Percentiles rank a stretch among this genome's conserved stretches.
These are phyloP conservation scores for Neotoma lepida DNA, from an alignment of 2,113 vertebrate species.

Conservation along the genomic window DNA sequence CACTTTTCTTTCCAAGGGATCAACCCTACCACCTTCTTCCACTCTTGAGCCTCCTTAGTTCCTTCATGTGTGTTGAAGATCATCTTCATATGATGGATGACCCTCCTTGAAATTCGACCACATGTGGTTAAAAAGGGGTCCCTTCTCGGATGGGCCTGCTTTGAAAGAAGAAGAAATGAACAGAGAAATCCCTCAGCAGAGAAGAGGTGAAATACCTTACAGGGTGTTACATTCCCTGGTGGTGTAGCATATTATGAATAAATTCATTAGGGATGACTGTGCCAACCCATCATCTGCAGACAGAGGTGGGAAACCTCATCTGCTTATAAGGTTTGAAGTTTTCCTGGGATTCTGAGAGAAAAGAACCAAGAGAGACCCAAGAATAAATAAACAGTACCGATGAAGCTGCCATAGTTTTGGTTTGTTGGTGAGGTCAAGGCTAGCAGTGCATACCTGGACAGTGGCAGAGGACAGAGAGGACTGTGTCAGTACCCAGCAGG, in stretches of 20 bases:
- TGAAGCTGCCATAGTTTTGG: neutral
- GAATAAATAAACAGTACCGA: neutral
- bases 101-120: neutral
- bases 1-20: neutral
- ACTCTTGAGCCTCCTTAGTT: neutral
- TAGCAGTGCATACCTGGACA: neutral
- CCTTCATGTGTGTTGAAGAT: neutral
- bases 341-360: neutral
- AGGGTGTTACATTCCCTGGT: neutral
- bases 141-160: neutral
- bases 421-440: neutral
- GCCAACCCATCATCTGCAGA: neutral
- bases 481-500: rapidly evolving
- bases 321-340: neutral
- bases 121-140: neutral
- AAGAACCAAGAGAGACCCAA: neutral
- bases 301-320: neutral
- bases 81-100: neutral
- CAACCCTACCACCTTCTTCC: neutral
- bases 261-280: neutral
- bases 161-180: neutral
- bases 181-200: neutral
- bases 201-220: neutral
- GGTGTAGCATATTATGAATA: neutral
- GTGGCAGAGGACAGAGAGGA: neutral